Evolutionary conservation across 2,797 vertebrate genomes (phyloP).

Genomic region (Myotis planiceps): DNA sequence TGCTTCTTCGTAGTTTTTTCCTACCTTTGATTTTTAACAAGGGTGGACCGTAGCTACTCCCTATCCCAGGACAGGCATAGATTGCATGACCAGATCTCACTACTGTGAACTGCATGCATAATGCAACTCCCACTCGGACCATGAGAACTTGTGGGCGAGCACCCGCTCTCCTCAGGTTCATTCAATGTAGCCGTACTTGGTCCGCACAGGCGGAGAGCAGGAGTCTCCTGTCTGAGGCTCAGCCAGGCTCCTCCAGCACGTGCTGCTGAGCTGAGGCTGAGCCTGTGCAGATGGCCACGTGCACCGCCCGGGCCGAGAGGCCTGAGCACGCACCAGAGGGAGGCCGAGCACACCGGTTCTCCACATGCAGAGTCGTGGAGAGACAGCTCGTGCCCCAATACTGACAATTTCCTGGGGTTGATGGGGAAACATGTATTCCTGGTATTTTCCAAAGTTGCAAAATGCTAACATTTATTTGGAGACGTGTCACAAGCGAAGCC

Average conservation of each 20-base stretch:
- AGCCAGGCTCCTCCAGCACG: background rate
- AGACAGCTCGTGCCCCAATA: background rate
- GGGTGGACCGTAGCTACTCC: background rate
- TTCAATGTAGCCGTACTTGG: background rate
- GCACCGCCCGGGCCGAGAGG: background rate
- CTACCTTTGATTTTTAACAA: background rate
- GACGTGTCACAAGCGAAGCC: slow-evolving; percentile 26
- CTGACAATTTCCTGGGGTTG: slow-evolving; percentile 20
- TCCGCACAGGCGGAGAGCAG: background rate
- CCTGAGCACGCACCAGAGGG: background rate
- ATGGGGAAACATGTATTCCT: slow-evolving; percentile 39
- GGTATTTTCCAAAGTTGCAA: slow-evolving; percentile 57
- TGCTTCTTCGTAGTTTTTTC: background rate
- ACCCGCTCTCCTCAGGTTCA: background rate
- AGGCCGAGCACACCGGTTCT: background rate
- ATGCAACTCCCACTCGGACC: background rate
- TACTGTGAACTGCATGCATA: background rate
- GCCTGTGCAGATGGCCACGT: background rate
- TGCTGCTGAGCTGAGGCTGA: background rate
- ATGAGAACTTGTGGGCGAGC: background rate
- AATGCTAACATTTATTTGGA: slow-evolving; percentile 49
- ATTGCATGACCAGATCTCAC: background rate
- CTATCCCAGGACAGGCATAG: background rate
- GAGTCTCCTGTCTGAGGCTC: background rate
- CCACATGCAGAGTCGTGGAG: background rate